These are phyloP conservation scores for Scaptomyza reducta DNA, from an alignment of 2,888 invertebrate genomes.

Conservation along the genomic window DNA sequence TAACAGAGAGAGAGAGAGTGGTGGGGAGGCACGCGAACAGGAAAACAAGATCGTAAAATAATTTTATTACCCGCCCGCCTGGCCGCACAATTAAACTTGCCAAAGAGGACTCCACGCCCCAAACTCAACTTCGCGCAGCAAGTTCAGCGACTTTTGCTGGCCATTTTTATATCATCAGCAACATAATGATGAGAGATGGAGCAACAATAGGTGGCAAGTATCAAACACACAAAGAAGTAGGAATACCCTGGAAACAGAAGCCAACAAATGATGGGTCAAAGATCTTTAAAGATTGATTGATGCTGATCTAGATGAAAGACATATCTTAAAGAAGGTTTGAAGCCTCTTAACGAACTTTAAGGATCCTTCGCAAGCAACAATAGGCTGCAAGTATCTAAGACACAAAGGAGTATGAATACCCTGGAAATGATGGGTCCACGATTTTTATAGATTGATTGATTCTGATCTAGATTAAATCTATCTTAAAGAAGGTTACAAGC, in stretches of 20 bases:
- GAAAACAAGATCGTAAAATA: conserved; percentile 76
- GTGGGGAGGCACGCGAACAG: conserved; percentile 16
- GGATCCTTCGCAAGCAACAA: not conserved
- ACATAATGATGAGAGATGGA: not conserved
- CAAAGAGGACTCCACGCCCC: conserved; percentile 10
- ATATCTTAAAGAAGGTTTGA: no score
- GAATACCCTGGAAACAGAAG: not conserved
- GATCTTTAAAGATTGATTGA: no score
- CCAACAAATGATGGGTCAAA: no score
- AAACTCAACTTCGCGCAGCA: not conserved
- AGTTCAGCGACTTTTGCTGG: conserved; percentile 49
- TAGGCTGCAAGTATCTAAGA: no score
- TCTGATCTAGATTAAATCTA: no score
- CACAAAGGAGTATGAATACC: no score
- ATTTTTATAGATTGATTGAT: no score
- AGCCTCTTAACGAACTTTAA: no score
- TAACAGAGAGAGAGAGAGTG: not conserved
- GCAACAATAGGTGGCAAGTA: not conserved
- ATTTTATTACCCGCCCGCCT: conserved; percentile 75
- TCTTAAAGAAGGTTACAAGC: not conserved
- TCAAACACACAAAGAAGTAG: not conserved
- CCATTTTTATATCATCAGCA: conserved; percentile 52
- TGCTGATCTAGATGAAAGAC: no score
- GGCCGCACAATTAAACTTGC: conserved; percentile 78
- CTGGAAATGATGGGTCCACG: no score